phyloP scores from a whole-genome alignment of 1,140 invertebrate species.

The Tetragnatha versicolor region DNA sequence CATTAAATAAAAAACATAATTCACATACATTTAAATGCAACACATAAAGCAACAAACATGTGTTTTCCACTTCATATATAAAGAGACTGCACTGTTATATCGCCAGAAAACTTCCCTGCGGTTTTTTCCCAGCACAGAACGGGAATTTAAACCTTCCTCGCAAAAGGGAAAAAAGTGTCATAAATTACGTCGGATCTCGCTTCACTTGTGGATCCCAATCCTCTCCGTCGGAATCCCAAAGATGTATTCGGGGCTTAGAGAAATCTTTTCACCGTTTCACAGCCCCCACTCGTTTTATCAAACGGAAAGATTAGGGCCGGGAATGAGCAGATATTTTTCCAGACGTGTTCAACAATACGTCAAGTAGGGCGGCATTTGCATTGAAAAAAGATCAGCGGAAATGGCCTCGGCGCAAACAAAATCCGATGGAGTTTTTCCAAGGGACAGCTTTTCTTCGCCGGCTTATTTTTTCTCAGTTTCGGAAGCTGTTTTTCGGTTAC shows the following conservation, averaged over 20 bases:
- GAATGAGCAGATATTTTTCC: conserved; percentile 48
- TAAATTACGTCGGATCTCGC: conserved; percentile 12
- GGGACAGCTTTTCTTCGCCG: background rate
- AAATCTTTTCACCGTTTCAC: conserved; percentile 46
- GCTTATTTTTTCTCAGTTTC: background rate
- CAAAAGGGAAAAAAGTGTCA: too few relatives aligned
- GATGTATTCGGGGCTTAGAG: conserved; percentile 5
- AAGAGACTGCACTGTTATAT: too few relatives aligned
- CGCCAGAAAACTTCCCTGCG: too few relatives aligned
- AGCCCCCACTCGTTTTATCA: conserved; percentile 41
- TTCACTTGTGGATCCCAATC: background rate
- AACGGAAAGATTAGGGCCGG: conserved; percentile 42
- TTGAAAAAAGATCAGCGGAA: conserved; percentile 55
- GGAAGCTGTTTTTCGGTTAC: background rate
- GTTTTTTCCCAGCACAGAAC: too few relatives aligned
- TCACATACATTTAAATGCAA: too few relatives aligned
- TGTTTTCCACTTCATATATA: too few relatives aligned
- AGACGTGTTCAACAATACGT: conserved; percentile 53
- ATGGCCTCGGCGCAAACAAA: conserved; percentile 33
- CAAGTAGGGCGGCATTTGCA: conserved; percentile 44
- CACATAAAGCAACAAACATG: too few relatives aligned
- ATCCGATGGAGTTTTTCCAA: conserved; percentile 50
- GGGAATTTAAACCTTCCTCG: too few relatives aligned
- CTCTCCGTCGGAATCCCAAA: background rate
- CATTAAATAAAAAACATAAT: too few relatives aligned